phyloP scores from a whole-genome alignment of 2,888 invertebrate species.

The Tetropium fuscum region DNA sequence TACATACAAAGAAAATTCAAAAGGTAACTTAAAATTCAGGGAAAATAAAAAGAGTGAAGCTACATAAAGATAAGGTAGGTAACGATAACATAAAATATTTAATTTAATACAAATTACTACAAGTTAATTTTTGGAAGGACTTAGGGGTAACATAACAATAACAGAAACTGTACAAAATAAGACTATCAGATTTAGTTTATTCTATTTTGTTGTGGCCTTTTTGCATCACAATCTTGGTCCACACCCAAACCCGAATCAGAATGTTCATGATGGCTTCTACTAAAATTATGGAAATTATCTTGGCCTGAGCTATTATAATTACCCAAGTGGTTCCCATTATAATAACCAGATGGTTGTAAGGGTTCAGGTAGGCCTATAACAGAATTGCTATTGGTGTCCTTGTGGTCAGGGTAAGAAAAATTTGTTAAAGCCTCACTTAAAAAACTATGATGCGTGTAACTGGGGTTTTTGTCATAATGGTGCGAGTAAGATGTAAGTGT shows the following conservation, averaged over 20 bases:
- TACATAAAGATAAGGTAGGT: slow-evolving; percentile 21
- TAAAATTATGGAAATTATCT: slow-evolving; percentile 39
- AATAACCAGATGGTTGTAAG: slow-evolving; percentile 43
- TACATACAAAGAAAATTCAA: slow-evolving; percentile 2
- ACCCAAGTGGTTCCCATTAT: slow-evolving; percentile 34
- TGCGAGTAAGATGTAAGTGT: slow-evolving; percentile 38
- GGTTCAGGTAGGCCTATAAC: slow-evolving; percentile 45
- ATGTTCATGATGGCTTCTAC: slow-evolving; percentile 75
- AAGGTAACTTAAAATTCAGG: slow-evolving; percentile 13
- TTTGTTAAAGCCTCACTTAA: slow-evolving; percentile 50
- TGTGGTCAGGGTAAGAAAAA: slow-evolving; percentile 48
- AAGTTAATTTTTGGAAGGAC: slow-evolving; percentile 25
- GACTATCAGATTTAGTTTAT: slow-evolving; percentile 19
- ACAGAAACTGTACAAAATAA: slow-evolving; percentile 17
- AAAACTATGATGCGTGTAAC: slow-evolving; percentile 35
- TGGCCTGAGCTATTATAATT: slow-evolving; percentile 39
- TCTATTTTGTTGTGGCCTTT: slow-evolving; percentile 30
- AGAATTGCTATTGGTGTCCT: slow-evolving; percentile 35
- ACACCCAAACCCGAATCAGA: slow-evolving; percentile 83
- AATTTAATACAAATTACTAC: slow-evolving; percentile 17
- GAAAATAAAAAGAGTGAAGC: slow-evolving; percentile 2
- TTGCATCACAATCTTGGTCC: slow-evolving; percentile 78
- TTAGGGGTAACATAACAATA: slow-evolving; percentile 29
- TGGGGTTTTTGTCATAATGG: slow-evolving; percentile 40
- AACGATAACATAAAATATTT: slow-evolving; percentile 19